Base-by-base conservation (phyloP, 2,797 vertebrate species). In the Enteromius fasciolatus region DNA sequence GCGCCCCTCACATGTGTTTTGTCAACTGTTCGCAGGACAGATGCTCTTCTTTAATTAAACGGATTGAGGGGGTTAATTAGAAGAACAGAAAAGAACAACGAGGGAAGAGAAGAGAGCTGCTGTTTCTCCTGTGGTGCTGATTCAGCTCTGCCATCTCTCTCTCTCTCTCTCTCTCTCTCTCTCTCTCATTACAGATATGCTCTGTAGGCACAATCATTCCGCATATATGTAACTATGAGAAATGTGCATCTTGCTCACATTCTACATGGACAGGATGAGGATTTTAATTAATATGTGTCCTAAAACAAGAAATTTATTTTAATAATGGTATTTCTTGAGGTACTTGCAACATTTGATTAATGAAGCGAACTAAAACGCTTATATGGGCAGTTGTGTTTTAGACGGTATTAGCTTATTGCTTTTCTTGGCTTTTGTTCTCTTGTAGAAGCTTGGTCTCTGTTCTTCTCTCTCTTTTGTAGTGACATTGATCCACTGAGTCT, bases 31-130 rank as follows among this genome's bases (percentile, higher is more conserved):
- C 74, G 5, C 61, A 76, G 84, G 82, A 80, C 86, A 87, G 85
- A 86, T 85, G 83, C 76, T 84, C 73, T 85, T 23, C 72, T 89
- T 85, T 87, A 89, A 89, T 87, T 87, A 87, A 86, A 86, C 25
- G 84, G 80, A 86, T 77, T 81, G 84, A 74, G 78, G 63, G 54
- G 80, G 81, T 87, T 86, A 84, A 89, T 87, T 85, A 85, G 81
- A 84, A 79, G 85, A 85, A 85, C 70, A 64, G 63, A 79, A 80
- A 83, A 84, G 73, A 78, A 78, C 74, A 86, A 76, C 57, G 50
- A 87, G 83, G 72, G 46, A 87, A 83, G 78, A 82, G 59, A 64
- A 74, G 48, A 77, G 73, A 79, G 68, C 75, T 86, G 80, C 75
- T 81, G 78, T 69, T 84, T 86, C 73, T 68, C 84, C 64, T 81